Conservation (phyloP, 2,888 invertebrate genomes). For the Lordiphosa andalusiaca region DNA sequence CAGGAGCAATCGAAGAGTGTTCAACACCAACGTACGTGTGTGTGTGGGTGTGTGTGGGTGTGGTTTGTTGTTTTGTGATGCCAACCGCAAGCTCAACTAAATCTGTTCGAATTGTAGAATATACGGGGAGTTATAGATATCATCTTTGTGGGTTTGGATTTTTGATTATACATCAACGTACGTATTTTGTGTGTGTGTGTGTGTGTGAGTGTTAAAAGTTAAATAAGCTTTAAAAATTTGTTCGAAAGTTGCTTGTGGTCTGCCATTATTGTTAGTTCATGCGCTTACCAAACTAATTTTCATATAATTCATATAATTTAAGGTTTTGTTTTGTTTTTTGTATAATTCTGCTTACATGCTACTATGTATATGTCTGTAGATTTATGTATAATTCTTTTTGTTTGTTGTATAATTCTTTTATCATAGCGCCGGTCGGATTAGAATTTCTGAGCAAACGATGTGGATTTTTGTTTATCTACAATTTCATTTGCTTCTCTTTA, state of each 20-base stretch:
- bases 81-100: constrained; percentile 20
- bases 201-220: constrained; percentile 38
- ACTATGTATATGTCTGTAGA: constrained; percentile 59
- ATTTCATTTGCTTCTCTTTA: constrained; percentile 15
- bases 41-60: constrained; percentile 1
- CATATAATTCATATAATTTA: constrained; percentile 54
- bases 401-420: constrained; percentile 11
- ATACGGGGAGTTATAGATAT: constrained; percentile 18
- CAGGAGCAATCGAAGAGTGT: constrained; percentile 1
- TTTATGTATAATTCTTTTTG: constrained; percentile 39
- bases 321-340: constrained; percentile 17
- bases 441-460: constrained; percentile 60
- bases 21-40: too few relatives aligned
- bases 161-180: constrained; percentile 51
- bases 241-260: constrained; percentile 65
- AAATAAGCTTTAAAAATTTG: constrained; percentile 65
- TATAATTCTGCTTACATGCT: constrained; percentile 42
- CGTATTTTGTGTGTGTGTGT: constrained; percentile 51
- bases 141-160: constrained; percentile 11
- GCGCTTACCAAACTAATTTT: constrained; percentile 48
- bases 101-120: constrained; percentile 17
- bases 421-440: constrained; percentile 65
- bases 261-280: constrained; percentile 47
- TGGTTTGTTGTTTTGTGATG: constrained; percentile 20
- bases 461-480: constrained; percentile 55